Conservation (phyloP, 2,113 vertebrate species). For the Crocuta crocuta region DNA sequence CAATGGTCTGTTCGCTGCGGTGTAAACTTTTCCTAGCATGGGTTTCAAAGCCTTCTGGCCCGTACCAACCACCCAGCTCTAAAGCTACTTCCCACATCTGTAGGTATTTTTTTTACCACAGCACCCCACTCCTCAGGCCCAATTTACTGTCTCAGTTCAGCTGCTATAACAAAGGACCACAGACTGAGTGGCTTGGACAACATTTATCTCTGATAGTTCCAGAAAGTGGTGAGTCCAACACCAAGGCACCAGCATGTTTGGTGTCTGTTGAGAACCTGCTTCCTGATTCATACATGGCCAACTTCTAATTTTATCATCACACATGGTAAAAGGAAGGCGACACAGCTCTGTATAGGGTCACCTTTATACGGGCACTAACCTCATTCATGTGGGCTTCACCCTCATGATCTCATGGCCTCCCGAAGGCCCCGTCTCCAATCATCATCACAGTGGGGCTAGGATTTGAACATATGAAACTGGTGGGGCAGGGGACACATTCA, state of each 20-base stretch:
- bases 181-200: neutral
- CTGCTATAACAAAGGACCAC: neutral
- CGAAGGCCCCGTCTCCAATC: neutral
- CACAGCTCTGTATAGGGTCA: neutral
- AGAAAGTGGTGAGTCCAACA: neutral
- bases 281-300: neutral
- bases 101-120: too few relatives aligned
- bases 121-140: neutral
- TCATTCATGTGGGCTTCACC: too few relatives aligned
- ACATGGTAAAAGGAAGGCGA: neutral
- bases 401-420: neutral
- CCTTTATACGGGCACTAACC: neutral
- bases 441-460: neutral
- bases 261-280: neutral
- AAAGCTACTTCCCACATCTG: neutral
- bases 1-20: neutral
- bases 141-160: neutral
- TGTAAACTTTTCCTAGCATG: neutral
- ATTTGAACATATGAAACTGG: neutral
- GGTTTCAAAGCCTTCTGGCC: neutral
- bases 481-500: neutral
- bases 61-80: neutral
- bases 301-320: neutral
- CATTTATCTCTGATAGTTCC: neutral
- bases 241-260: neutral